A percentile compares a stretch with the other conserved stretches of the same genome.
Conservation (phyloP, 1,140 invertebrate genomes). For the Triops longicaudatus region DNA sequence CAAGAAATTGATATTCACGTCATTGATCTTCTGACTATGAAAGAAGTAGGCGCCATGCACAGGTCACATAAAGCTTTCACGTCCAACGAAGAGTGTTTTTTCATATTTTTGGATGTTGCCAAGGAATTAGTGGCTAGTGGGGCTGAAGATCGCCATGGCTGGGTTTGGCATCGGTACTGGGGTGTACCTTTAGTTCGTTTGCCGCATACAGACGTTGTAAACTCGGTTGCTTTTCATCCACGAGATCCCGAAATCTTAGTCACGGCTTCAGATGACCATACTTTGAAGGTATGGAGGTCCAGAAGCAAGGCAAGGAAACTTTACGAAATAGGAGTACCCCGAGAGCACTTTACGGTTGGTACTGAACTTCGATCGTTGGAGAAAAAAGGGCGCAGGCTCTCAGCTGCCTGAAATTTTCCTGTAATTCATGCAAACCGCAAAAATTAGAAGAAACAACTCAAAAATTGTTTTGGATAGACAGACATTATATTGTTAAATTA, state of each 20-base stretch:
- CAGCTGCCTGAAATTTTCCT: neutral
- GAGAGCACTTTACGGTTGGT: neutral
- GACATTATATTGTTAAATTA: no score
- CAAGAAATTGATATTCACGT: constrained; percentile 86
- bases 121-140: constrained; percentile 80
- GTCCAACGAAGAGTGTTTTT: constrained; percentile 79
- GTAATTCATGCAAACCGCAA: neutral
- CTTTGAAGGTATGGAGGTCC: constrained; percentile 67
- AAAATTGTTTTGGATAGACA: no score
- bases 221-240: constrained; percentile 80
- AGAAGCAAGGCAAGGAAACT: constrained; percentile 59
- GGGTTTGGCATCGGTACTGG: constrained; percentile 80
- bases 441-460: no score
- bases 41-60: constrained; percentile 61
- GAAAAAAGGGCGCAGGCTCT: neutral
- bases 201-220: constrained; percentile 73
- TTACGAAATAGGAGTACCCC: constrained; percentile 42
- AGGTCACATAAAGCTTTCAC: constrained; percentile 77
- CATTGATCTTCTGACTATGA: constrained; percentile 69
- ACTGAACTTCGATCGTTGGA: neutral
- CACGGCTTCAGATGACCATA: constrained; percentile 77
- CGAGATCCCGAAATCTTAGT: constrained; percentile 71
- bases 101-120: constrained; percentile 78
- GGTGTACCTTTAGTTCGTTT: constrained; percentile 67
- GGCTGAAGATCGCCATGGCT: constrained; percentile 75